Evolutionary conservation across 2,797 vertebrate species (phyloP).

Genomic region (Mionectes olivaceus): DNA sequence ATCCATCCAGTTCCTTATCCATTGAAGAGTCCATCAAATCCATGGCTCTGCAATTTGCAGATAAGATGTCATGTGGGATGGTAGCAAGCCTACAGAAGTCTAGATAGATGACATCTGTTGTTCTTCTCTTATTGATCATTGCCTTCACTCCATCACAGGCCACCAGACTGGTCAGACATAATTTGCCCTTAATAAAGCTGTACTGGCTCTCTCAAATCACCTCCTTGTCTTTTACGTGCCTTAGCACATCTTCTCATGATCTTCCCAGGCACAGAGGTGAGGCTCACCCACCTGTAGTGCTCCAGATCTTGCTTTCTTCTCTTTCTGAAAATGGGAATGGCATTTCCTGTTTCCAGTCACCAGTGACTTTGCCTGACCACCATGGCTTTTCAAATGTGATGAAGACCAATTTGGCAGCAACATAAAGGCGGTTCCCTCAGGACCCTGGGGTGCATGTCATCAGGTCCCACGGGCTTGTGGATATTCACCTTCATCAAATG

Average conservation of each 20-base stretch:
- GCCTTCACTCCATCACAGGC: no score
- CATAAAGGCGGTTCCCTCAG: neutral
- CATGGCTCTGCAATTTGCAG: neutral
- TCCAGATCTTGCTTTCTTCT: neutral
- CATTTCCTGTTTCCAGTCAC: neutral
- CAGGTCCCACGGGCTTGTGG: neutral
- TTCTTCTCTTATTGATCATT: neutral
- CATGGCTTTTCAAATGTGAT: neutral
- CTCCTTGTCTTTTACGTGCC: neutral
- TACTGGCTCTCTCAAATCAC: neutral
- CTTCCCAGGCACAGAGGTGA: neutral
- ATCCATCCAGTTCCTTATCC: neutral
- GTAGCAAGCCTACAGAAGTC: neutral
- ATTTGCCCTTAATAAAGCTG: neutral
- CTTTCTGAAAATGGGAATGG: neutral
- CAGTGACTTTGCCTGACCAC: neutral
- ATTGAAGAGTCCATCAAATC: neutral
- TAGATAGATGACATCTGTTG: neutral
- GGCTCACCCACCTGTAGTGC: accelerated
- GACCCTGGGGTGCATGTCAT: no score
- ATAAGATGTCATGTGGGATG: neutral
- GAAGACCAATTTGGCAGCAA: neutral
- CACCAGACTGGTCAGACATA: neutral
- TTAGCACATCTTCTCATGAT: neutral
- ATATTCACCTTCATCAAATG: neutral